These are phyloP conservation scores for Ichneumoninae sp. DNA, from an alignment of 2,888 invertebrate genomes.

Conservation along the genomic window DNA sequence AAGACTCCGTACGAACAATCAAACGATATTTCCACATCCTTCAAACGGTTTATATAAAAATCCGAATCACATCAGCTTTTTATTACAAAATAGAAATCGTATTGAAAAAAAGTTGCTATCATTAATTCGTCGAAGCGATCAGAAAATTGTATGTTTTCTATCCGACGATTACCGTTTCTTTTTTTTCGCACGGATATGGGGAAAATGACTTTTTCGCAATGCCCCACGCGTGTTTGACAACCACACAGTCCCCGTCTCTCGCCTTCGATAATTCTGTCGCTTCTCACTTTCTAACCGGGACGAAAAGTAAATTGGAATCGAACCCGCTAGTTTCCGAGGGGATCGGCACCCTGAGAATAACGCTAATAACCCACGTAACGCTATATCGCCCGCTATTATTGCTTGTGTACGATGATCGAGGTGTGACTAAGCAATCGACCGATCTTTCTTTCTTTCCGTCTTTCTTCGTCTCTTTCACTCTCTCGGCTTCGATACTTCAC, in stretches of 20 bases:
- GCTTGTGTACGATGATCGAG: conserved; percentile 34
- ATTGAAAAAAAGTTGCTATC: not conserved
- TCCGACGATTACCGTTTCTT: not conserved
- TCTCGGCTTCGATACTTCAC: conserved; percentile 20
- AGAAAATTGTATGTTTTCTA: conserved; percentile 2
- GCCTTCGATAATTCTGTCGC: not conserved
- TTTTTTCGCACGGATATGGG: not conserved
- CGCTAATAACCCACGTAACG: conserved; percentile 31
- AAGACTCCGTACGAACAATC: no score
- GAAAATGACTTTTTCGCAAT: conserved; percentile 9
- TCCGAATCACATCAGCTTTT: not conserved
- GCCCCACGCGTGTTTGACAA: not conserved
- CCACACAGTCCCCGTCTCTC: not conserved
- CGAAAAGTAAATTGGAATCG: conserved; percentile 28
- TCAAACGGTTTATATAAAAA: not conserved
- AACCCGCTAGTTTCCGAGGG: conserved; percentile 43
- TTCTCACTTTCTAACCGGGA: conserved; percentile 40
- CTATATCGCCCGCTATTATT: conserved; percentile 4
- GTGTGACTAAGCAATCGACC: conserved; percentile 64
- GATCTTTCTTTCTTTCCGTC: conserved; percentile 55
- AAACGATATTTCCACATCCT: not conserved
- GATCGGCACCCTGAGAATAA: conserved; percentile 30
- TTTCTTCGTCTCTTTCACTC: conserved; percentile 24
- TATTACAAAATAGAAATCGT: not conserved
- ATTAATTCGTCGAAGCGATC: not conserved